Evolutionary conservation across 2,113 vertebrate species (phyloP), one percentile per base, ranked within the genome.

Genomic region (Podocnemis expansa): DNA sequence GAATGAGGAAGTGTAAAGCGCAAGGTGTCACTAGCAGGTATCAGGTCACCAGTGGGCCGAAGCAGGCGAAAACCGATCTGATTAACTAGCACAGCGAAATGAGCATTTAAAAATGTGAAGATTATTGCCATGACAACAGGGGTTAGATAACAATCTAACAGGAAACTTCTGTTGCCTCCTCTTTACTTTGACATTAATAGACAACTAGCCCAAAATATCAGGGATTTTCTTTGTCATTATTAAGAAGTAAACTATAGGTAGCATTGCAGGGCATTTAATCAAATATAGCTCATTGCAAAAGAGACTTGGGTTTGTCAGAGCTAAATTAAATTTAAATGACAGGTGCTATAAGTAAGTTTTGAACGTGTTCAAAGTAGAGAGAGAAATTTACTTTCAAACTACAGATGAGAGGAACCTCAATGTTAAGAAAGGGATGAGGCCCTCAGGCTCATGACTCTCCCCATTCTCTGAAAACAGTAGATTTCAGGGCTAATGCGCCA

Each of bases 301-400:
- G 25, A 83, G 70, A 67, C 10, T 25, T 86, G 11, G 22, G 34
- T 94, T 73, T 73, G 14, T 70, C 51, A 43, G 85, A 82, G 38
- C 49, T 93, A 93, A 91, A 90, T 90, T 60, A 80, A 70, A 84
- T 91, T 79, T 86, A 60, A 70, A 88, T 58, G n/a, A 52, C 52
- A 92, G 58, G 41, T 83, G 67, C 51, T 24, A 31, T 79, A 76
- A 81, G 34, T 55, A 84, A 91, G 47, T 76, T 87, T 89, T 88
- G 92, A 94, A 89, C 25, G 10, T 81, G 86, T 82, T 31, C 63
- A 89, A 45, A 43, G 8, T 29, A n/a, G 29, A 60, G 63, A 89
- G 79, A 90, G 27, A 78, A 25, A 56, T 91, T 58, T 87, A 43
- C 47, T 90, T 94, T 85, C 51, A 82, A 52, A 43, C 89, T 41